Conservation (phyloP, 2,888 invertebrate genomes). For the Pristionchus japonicus region DNA sequence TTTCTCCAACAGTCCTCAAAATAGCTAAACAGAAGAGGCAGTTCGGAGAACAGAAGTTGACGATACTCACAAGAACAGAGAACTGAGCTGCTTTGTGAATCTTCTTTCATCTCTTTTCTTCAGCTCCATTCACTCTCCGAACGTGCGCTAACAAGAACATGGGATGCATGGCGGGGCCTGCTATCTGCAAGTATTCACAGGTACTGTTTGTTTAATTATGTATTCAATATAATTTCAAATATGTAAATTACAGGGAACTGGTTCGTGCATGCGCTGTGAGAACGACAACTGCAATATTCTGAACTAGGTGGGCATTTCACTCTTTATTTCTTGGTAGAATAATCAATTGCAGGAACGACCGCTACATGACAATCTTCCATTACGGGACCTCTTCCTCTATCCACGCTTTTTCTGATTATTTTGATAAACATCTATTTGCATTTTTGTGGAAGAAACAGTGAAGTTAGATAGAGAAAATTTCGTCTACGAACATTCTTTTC, state of each 20-base stretch:
- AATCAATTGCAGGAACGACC: background rate
- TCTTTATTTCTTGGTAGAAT: background rate
- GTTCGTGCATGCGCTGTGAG: conserved; percentile 67
- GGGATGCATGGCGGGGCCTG: conserved; percentile 69
- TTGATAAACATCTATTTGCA: background rate
- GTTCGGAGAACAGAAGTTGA: background rate
- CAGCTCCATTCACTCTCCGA: conserved; percentile 68
- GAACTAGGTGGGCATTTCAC: background rate
- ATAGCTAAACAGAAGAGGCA: background rate
- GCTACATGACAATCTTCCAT: background rate
- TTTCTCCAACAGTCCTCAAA: background rate
- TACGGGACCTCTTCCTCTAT: background rate
- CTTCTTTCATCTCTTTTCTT: conserved; percentile 40
- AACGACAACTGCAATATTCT: conserved; percentile 64
- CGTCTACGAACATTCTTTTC: background rate
- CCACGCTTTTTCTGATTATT: background rate
- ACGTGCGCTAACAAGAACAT: conserved; percentile 67
- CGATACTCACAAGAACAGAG: too few relatives aligned
- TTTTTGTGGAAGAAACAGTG: background rate
- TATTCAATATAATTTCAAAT: background rate
- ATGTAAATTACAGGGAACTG: conserved; percentile 55
- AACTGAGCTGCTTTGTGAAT: too few relatives aligned
- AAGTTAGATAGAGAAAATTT: background rate
- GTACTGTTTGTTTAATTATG: background rate
- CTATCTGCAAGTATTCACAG: conserved; percentile 69